Evolutionary conservation across 2,888 invertebrate genomes (phyloP).

Genomic region (Girardia tigrina): DNA sequence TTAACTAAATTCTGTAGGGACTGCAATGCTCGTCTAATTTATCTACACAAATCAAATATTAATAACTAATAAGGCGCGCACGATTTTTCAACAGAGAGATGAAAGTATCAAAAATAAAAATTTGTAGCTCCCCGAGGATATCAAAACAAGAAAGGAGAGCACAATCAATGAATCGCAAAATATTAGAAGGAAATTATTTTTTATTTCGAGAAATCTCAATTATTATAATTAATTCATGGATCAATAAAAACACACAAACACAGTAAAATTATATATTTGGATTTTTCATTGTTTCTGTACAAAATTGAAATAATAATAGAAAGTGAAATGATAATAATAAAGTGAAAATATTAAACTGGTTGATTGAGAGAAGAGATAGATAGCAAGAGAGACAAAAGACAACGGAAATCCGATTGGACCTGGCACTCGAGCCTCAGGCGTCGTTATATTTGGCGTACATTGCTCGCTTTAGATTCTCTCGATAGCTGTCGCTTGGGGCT

Average conservation of each 20-base stretch:
- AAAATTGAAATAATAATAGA: not conserved
- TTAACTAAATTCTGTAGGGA: not conserved
- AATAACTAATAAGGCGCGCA: no score
- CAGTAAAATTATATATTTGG: constrained; percentile 8
- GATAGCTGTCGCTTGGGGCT: constrained; percentile 67
- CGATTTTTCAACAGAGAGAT: not conserved
- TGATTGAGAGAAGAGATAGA: not conserved
- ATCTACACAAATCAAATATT: constrained; percentile 15
- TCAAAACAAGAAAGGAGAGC: not conserved
- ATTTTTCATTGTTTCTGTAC: not conserved
- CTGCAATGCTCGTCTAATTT: constrained; percentile 6
- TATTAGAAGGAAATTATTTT: not conserved
- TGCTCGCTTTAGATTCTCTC: constrained; percentile 74
- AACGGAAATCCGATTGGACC: no score
- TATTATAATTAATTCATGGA: constrained; percentile 7
- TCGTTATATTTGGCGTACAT: constrained; percentile 76
- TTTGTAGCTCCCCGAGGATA: not conserved
- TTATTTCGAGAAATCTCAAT: not conserved
- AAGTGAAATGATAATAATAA: no score
- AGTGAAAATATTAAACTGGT: no score
- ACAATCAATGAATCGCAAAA: not conserved
- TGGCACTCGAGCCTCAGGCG: no score
- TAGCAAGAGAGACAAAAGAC: no score
- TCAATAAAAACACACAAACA: not conserved
- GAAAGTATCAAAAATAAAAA: not conserved